Evolutionary conservation across 2,113 vertebrate genomes (phyloP).

Genomic region (Phycodurus eques): DNA sequence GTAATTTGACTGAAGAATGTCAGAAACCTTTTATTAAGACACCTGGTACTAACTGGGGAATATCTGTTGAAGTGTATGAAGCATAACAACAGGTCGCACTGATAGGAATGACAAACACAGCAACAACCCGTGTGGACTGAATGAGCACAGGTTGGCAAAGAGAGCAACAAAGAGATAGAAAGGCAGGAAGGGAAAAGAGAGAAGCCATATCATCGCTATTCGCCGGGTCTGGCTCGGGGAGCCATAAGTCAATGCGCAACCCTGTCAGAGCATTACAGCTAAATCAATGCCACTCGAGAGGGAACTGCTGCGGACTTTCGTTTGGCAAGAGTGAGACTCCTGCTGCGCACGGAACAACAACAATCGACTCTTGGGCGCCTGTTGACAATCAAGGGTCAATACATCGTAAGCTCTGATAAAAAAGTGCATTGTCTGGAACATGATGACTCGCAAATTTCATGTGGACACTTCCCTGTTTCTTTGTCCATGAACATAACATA

Average conservation of each 20-base stretch:
- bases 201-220: conserved; percentile 33
- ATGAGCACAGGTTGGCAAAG: conserved; percentile 5
- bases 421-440: conserved; percentile 25
- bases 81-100: background rate
- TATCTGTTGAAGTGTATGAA: conserved; percentile 1
- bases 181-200: background rate
- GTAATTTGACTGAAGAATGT: background rate
- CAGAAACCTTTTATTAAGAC: background rate
- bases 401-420: conserved; percentile 25
- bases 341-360: conserved; percentile 22
- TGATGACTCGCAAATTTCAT: background rate
- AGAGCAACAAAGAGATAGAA: background rate
- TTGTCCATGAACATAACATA: background rate
- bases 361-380: conserved; percentile 39
- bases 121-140: conserved; percentile 9
- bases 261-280: conserved; percentile 55
- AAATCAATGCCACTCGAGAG: conserved; percentile 58
- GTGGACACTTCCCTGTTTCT: background rate
- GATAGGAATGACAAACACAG: conserved; percentile 6
- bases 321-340: conserved; percentile 21
- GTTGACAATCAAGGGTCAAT: conserved; percentile 55
- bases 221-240: conserved; percentile 15
- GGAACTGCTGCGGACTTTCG: conserved; percentile 47
- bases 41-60: background rate
- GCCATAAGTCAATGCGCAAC: conserved; percentile 49